Conservation (phyloP, 2,113 vertebrate genomes). For the Rhinogobius similis region DNA sequence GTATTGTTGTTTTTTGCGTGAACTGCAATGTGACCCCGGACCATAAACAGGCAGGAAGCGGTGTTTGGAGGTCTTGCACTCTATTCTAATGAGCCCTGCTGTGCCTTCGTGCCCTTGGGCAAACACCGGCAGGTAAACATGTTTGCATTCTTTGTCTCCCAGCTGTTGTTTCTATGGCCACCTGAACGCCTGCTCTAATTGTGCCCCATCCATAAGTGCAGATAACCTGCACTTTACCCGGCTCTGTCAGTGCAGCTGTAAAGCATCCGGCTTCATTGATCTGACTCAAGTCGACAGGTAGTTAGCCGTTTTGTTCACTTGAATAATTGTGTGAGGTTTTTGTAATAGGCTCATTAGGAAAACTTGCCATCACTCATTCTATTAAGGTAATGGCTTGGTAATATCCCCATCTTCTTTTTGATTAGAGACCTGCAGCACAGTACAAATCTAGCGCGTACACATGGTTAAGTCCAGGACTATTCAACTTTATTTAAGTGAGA, state of each 20-base stretch:
- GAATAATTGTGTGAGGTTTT: neutral
- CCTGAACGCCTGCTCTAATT: conserved; percentile 41
- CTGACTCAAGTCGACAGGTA: neutral
- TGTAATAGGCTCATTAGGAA: neutral
- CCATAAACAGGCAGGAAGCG: neutral
- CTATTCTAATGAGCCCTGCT: conserved; percentile 44
- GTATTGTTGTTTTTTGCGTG: conserved; percentile 6
- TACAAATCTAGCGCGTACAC: no score
- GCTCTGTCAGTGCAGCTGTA: conserved; percentile 10
- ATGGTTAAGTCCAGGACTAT: no score
- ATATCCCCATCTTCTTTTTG: no score
- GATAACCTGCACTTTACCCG: conserved; percentile 1
- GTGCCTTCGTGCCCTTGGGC: conserved; percentile 42
- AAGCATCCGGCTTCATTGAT: neutral
- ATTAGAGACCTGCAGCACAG: no score
- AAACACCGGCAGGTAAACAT: conserved; percentile 63
- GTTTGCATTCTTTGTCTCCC: conserved; percentile 62
- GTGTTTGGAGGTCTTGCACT: conserved; percentile 24
- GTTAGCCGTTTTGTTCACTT: neutral
- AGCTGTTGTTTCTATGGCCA: conserved; percentile 50
- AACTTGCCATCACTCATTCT: neutral
- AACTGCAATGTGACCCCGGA: conserved; percentile 11
- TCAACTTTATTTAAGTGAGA: no score
- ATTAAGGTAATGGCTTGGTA: neutral
- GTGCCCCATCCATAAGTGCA: conserved; percentile 7